Evolutionary conservation across 2,888 invertebrate genomes (phyloP).

Genomic region (Hydrotaea diabolus): DNA sequence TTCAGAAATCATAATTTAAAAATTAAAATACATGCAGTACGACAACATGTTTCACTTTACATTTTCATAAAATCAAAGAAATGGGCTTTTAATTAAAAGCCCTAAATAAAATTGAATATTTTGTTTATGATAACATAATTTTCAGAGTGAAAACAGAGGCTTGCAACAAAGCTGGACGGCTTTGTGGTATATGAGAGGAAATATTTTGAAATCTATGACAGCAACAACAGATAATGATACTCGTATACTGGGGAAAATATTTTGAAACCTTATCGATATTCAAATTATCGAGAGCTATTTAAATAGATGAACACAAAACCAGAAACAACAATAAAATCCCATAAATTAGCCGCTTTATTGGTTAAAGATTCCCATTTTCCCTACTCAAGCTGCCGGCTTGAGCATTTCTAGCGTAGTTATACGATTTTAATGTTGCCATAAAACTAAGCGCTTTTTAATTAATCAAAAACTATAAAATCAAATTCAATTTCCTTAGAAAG

Average conservation of each 20-base stretch:
- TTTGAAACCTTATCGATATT: neutral
- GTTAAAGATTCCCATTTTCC: neutral
- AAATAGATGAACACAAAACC: too few species aligned
- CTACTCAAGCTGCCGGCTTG: neutral
- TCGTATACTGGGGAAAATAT: neutral
- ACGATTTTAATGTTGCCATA: neutral
- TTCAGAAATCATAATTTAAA: constrained; percentile 52
- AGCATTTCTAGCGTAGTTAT: constrained; percentile 2
- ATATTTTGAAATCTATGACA: constrained; percentile 48
- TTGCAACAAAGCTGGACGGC: neutral
- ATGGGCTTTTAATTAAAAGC: constrained; percentile 60
- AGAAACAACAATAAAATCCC: neutral
- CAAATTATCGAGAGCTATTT: constrained; percentile 3
- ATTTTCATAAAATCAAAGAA: constrained; percentile 53
- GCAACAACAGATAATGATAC: neutral
- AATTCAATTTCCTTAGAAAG: neutral
- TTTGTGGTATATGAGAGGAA: constrained; percentile 2
- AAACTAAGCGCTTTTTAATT: constrained; percentile 19
- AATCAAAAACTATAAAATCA: constrained; percentile 27
- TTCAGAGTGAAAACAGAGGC: neutral
- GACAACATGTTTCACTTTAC: constrained; percentile 39
- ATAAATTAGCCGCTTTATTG: constrained; percentile 41
- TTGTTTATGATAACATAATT: constrained; percentile 46
- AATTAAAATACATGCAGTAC: constrained; percentile 23
- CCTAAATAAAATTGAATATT: constrained; percentile 3